Base-by-base conservation (phyloP, 1,140 invertebrate genomes). In the Drosophila kohkoa region DNA sequence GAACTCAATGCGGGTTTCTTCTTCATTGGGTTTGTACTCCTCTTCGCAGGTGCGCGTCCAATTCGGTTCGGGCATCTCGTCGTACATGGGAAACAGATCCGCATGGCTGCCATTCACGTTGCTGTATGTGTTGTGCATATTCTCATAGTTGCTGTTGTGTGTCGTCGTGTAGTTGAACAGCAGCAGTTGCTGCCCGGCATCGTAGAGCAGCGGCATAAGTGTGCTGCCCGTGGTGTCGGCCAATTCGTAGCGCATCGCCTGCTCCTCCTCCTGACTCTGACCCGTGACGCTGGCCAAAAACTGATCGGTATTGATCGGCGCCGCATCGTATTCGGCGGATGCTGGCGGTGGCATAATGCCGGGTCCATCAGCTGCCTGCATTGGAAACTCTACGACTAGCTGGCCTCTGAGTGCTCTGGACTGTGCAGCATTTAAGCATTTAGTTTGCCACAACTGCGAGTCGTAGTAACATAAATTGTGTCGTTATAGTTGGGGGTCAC, bases 1-100 rank as follows among this genome's bases (percentile, higher is more conserved):
- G 93, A 98, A 98, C 73, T 97, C 95, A 75, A 96, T 95, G 28
- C 77, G 75, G 57, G 81, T 92, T 28, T 89, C 71, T 30, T 81
- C 77, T 45, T 68, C 32, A 25, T 72, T 10, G 6, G 91, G 91
- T 70, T 91, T 79, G 49, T 91, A 92, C 0, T 71, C 66, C 38
- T 81, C 69, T 5, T 80, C 75, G 45, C 91, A 92, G 32, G 57
- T 91, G 0, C 64, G 55, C n/a, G 82, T 77, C 82, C 90, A 87
- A 30, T 87, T 79, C 0, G 64, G 75, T 8, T 83, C 77, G 8
- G 32, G 64, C 30, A 63, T 13, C 2, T 38, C 35, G n/a, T 86
- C 79, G 45, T 87, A 81, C 32, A 70, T 57, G 4, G 82, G 82
- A 67, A 68, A 64, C 3, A 80, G 43, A 35, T 85, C 75, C 5